Conservation (phyloP, 1,140 invertebrate species). For the Brachionus calyciflorus region DNA sequence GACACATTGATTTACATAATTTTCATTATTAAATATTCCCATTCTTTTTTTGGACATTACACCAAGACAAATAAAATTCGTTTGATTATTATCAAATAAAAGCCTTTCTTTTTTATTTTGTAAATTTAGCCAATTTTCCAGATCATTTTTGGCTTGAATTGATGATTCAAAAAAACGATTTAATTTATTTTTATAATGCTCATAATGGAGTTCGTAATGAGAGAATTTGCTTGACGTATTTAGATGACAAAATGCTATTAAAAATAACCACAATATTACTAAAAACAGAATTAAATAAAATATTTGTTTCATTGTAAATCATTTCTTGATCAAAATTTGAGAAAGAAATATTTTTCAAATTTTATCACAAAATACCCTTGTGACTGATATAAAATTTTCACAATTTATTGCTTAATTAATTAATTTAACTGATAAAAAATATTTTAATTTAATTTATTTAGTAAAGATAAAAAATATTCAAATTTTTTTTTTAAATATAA, state of each 20-base stretch:
- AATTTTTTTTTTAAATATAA: too few species aligned
- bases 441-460: too few species aligned
- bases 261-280: neutral
- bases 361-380: too few species aligned
- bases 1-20: conserved; percentile 33
- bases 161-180: neutral
- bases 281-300: neutral
- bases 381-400: too few species aligned
- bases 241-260: neutral
- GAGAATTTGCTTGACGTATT: neutral
- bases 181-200: neutral
- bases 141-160: neutral
- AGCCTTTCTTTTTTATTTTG: neutral
- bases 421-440: too few species aligned
- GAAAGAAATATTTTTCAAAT: too few species aligned
- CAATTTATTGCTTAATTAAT: too few species aligned
- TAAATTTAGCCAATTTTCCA: neutral
- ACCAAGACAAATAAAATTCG: neutral
- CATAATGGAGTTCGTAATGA: conserved; percentile 16
- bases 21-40: neutral
- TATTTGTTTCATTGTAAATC: too few species aligned
- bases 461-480: too few species aligned
- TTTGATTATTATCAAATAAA: neutral
- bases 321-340: too few species aligned
- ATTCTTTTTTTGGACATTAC: conserved; percentile 21